Evolutionary conservation across 2,113 vertebrate genomes (phyloP).

Genomic region (Xiphophorus hellerii): DNA sequence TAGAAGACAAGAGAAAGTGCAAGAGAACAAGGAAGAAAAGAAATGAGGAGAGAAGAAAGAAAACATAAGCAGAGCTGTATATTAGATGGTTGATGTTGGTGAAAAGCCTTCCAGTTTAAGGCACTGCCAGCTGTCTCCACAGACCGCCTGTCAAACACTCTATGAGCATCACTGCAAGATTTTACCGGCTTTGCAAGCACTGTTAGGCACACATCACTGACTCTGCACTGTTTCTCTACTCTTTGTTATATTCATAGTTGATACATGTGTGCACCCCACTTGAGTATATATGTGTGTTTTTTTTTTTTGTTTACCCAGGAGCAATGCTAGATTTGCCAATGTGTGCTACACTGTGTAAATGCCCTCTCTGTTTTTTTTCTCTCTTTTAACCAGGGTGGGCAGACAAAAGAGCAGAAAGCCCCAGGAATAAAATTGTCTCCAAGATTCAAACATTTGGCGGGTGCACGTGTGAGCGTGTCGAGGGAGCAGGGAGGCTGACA

Average conservation of each 20-base stretch:
- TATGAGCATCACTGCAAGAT: slow-evolving; percentile 48
- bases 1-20: slow-evolving; percentile 33
- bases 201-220: slow-evolving; percentile 66
- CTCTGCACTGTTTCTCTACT: slow-evolving; percentile 14
- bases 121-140: slow-evolving; percentile 48
- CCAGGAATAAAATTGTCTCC: slow-evolving; percentile 58
- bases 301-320: slow-evolving; percentile 32
- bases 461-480: slow-evolving; percentile 24
- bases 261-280: slow-evolving; percentile 18
- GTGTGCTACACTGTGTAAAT: slow-evolving; percentile 40
- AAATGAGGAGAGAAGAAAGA: slow-evolving; percentile 17
- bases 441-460: slow-evolving; percentile 51
- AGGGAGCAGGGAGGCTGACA: slow-evolving; percentile 25
- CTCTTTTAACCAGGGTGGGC: slow-evolving; percentile 6
- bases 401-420: slow-evolving; percentile 64
- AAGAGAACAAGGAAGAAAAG: slow-evolving; percentile 10
- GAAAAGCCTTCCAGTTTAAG: slow-evolving; percentile 44
- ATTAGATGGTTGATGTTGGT: slow-evolving; percentile 26
- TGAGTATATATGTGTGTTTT: slow-evolving; percentile 16
- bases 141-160: slow-evolving; percentile 68
- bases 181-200: slow-evolving; percentile 55
- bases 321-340: slow-evolving; percentile 39
- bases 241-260: neutral
- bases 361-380: neutral
- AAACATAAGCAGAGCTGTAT: slow-evolving; percentile 29